Percentiles rank a stretch among this genome's conserved stretches.
Conservation (phyloP, 2,797 vertebrate species). For the Halcyon chelicuti region DNA sequence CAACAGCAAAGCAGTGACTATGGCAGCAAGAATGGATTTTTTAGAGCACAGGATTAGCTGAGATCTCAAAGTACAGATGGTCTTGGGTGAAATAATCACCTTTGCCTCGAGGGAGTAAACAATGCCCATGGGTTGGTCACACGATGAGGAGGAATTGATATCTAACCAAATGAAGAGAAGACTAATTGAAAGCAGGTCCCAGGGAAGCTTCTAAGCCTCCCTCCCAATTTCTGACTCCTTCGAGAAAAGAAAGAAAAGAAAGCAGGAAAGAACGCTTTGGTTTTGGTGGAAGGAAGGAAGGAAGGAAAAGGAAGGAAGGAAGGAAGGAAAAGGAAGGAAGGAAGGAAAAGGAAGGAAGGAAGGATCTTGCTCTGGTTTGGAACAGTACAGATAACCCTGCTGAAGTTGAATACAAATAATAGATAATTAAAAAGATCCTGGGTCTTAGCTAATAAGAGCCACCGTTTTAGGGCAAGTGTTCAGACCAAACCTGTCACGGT, state of each 20-base stretch:
- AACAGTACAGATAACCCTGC: not conserved
- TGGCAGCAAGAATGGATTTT: conserved; percentile 10
- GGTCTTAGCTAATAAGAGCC: not conserved
- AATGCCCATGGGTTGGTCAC: not conserved
- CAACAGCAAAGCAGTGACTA: not conserved
- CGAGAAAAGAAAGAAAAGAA: too few relatives aligned
- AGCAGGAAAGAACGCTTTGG: too few relatives aligned
- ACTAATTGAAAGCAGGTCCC: conserved; percentile 21
- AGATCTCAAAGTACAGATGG: conserved; percentile 63
- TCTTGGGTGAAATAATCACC: conserved; percentile 39
- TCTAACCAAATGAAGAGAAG: not conserved
- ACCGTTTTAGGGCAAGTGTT: not conserved
- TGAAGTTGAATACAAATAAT: not conserved
- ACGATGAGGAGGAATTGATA: not conserved
- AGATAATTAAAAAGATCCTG: not conserved
- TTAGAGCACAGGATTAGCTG: conserved; percentile 42
- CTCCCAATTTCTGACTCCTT: not conserved
- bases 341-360: not conserved
- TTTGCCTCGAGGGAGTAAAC: not conserved
- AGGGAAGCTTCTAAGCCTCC: conserved; percentile 32
- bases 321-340: not conserved
- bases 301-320: too few relatives aligned
- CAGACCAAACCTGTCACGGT: not conserved
- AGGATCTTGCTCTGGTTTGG: not conserved
- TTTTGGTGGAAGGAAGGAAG: not conserved